Evolutionary conservation across 23 tunicate species (phyloP), one percentile per base, ranked within the genome.

Genomic region (Botrylloides violaceus): DNA sequence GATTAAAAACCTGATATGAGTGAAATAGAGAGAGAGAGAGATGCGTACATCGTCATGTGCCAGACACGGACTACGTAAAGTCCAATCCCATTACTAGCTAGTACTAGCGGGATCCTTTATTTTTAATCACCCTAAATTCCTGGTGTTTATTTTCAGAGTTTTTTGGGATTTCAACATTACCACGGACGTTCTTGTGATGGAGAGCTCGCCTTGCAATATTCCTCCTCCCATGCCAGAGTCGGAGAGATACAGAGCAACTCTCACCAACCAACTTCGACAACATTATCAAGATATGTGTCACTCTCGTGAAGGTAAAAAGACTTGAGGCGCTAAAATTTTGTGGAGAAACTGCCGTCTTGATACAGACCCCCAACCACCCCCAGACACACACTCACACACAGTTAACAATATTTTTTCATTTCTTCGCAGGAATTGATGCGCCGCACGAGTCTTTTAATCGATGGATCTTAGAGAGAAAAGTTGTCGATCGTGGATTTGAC

Each of bases 401-500:
- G n/a, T n/a, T n/a, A n/a, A n/a, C n/a, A n/a, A n/a, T n/a, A n/a
- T n/a, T n/a, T n/a, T n/a, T n/a, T n/a, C n/a, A n/a, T n/a, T n/a
- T 60, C 24, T n/a, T 60, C 15, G 0, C 26, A 68, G 74, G 74
- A 5, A 87, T 87, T n/a, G 82, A 80, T 57, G 86, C 95, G 4
- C 95, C 95, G 4, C 34, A 65, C 19, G 95, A 87, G 62, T 87
- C 95, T 2, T 87, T 87, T 47, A 87, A 87, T 48, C 38, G 95
- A 29, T 87, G 95, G 95, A 76, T 87, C 6, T 38, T 87, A 59
- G 95, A 87, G 36, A 70, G 95, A 71, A 87, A 87, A 76, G 79
- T 87, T 18, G 36, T 25, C 32, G 95, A 87, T 59, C 68, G 66
- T 56, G 95, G 95, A 23, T 49, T 64, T 29, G 95, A 87, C 49